These are phyloP conservation scores for Drosophila pruinosa DNA, from an alignment of 1,140 invertebrate genomes.

Conservation along the genomic window DNA sequence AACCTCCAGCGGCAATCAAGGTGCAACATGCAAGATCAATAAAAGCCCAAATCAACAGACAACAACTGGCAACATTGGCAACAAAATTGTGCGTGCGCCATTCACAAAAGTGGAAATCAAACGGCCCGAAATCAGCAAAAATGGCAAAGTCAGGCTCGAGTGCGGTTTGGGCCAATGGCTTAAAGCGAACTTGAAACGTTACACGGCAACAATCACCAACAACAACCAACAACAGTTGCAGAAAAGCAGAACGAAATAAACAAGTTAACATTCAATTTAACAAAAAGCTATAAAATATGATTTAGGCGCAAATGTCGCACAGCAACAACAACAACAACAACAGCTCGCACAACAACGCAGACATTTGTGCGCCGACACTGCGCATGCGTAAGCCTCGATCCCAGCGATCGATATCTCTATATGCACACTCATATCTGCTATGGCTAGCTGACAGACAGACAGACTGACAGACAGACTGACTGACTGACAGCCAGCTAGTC, in stretches of 20 bases:
- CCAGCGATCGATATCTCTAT: conserved; percentile 53
- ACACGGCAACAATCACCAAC: conserved; percentile 31
- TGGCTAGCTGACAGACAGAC: not conserved
- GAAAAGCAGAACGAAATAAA: conserved; percentile 77
- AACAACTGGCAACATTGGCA: conserved; percentile 41
- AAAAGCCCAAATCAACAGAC: conserved; percentile 13
- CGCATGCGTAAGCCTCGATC: conserved; percentile 64
- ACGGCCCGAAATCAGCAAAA: conserved; percentile 33
- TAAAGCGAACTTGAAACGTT: conserved; percentile 45
- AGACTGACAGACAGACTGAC: not conserved
- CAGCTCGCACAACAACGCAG: conserved; percentile 28
- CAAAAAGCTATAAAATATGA: conserved; percentile 80
- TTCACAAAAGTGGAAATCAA: conserved; percentile 37
- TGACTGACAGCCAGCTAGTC: not conserved
- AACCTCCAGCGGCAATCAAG: conserved; percentile 45
- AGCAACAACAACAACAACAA: conserved; percentile 18
- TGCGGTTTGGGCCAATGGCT: conserved; percentile 26
- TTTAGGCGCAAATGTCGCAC: conserved; percentile 76
- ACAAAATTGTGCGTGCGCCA: conserved; percentile 48
- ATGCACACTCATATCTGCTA: not conserved
- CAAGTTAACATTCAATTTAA: conserved; percentile 80
- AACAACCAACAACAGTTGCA: conserved; percentile 41
- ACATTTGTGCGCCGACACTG: conserved; percentile 44
- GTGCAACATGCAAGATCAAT: conserved; percentile 59
- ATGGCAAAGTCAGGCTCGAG: conserved; percentile 25